A percentile compares a stretch with the other conserved stretches of the same genome.
These are phyloP conservation scores for Drymonia ruficornis DNA, from an alignment of 2,888 invertebrate species.

Conservation along the genomic window DNA sequence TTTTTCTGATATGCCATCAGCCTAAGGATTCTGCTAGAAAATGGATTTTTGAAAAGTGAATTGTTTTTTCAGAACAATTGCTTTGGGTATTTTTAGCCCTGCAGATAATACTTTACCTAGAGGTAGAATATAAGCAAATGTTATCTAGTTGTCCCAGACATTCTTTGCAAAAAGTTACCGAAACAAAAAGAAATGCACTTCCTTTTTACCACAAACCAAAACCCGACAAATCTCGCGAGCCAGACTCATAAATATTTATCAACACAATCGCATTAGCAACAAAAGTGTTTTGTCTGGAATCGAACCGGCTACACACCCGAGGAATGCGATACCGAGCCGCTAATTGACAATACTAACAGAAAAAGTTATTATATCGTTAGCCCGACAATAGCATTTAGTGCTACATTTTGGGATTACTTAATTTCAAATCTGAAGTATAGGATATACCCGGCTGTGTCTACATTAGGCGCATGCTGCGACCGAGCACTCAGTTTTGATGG, in stretches of 20 bases:
- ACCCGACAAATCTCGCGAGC: slow-evolving; percentile 28
- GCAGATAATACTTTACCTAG: too few species aligned
- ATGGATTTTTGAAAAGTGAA: too few species aligned
- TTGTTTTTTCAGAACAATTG: too few species aligned
- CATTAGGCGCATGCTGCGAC: too few species aligned
- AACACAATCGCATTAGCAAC: slow-evolving; percentile 62
- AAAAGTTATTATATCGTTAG: slow-evolving; percentile 41
- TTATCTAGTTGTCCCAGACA: too few species aligned
- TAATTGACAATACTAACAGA: slow-evolving; percentile 48
- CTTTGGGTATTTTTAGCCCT: too few species aligned
- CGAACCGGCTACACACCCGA: slow-evolving; percentile 46
- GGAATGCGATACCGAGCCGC: slow-evolving; percentile 55
- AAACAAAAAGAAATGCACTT: slow-evolving; percentile 12
- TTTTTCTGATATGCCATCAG: too few species aligned
- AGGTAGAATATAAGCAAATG: too few species aligned
- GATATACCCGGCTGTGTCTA: too few species aligned
- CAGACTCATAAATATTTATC: slow-evolving; percentile 52
- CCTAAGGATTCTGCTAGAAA: too few species aligned
- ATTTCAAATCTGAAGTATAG: slow-evolving; percentile 10
- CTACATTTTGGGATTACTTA: slow-evolving; percentile 18
- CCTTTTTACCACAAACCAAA: slow-evolving; percentile 14
- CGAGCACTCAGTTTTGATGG: too few species aligned
- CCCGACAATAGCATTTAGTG: slow-evolving; percentile 43
- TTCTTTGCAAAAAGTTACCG: neutral
- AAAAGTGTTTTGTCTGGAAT: slow-evolving; percentile 43